Conservation (phyloP, 1,140 invertebrate genomes). For the Steinernema feltiae region DNA sequence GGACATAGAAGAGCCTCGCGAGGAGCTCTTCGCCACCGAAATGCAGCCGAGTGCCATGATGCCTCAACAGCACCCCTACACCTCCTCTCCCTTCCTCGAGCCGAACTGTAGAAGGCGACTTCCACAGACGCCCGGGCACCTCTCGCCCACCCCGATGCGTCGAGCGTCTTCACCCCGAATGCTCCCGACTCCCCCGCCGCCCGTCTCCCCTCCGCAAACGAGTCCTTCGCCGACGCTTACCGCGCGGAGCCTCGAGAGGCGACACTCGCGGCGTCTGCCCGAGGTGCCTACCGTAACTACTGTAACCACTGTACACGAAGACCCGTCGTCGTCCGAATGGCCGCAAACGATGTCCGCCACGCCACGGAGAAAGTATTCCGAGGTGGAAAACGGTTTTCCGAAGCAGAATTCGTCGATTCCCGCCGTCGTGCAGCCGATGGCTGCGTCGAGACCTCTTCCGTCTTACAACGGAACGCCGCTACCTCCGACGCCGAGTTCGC, state of each 20-base stretch:
- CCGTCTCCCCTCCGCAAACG: not conserved
- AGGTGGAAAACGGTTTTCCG: not conserved
- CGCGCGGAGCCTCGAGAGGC: not conserved
- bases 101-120: constrained; percentile 18
- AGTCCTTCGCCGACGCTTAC: not conserved
- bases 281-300: not conserved
- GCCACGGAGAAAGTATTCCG: not conserved
- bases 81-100: constrained; percentile 16
- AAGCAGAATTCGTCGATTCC: not conserved
- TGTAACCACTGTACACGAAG: not conserved
- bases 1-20: not conserved
- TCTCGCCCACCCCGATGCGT: constrained; percentile 17
- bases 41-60: constrained; percentile 18
- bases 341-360: not conserved
- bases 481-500: not conserved
- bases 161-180: constrained; percentile 20
- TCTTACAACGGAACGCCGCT: not conserved
- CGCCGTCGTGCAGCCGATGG: not conserved
- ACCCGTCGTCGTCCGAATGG: not conserved
- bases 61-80: constrained; percentile 10
- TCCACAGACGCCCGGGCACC: not conserved
- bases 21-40: not conserved
- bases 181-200: constrained; percentile 23
- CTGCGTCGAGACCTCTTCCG: not conserved
- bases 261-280: not conserved